These are phyloP conservation scores for Bugulina stolonifera DNA, from an alignment of 2,888 invertebrate species.

Conservation along the genomic window DNA sequence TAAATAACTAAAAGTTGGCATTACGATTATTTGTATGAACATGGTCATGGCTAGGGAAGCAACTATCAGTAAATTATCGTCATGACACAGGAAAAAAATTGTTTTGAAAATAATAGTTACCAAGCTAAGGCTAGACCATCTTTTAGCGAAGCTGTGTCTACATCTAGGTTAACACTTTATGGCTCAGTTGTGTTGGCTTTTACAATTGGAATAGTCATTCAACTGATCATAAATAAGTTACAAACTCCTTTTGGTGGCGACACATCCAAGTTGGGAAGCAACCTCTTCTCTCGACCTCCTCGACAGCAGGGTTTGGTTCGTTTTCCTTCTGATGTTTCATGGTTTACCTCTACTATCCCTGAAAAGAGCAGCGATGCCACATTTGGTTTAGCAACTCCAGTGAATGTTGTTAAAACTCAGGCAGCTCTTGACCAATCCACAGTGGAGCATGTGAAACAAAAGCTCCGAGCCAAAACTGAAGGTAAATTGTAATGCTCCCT, in stretches of 20 bases:
- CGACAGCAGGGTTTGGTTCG: constrained; percentile 5
- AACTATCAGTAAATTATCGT: no score
- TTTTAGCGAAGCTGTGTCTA: neutral
- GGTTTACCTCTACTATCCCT: neutral
- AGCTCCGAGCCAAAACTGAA: constrained; percentile 3
- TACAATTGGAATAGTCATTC: neutral
- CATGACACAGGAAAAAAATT: no score
- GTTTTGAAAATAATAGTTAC: no score
- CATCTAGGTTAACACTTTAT: neutral
- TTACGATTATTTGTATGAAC: no score
- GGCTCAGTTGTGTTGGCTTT: neutral
- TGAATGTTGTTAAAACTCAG: neutral
- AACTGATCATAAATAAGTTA: neutral
- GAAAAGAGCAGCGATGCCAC: neutral
- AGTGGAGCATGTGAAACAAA: neutral
- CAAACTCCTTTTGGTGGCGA: neutral
- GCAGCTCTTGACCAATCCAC: constrained; percentile 11
- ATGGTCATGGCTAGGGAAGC: no score
- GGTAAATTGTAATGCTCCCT: no score
- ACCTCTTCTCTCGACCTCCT: constrained; percentile 7
- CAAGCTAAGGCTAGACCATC: no score
- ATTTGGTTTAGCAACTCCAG: neutral
- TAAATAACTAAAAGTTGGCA: no score
- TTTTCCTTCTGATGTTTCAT: constrained; percentile 22
- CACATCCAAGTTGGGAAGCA: neutral